A percentile compares a stretch with the other conserved stretches of the same genome.
Conservation (phyloP, 2,797 vertebrate genomes). For the Dallia pectoralis region DNA sequence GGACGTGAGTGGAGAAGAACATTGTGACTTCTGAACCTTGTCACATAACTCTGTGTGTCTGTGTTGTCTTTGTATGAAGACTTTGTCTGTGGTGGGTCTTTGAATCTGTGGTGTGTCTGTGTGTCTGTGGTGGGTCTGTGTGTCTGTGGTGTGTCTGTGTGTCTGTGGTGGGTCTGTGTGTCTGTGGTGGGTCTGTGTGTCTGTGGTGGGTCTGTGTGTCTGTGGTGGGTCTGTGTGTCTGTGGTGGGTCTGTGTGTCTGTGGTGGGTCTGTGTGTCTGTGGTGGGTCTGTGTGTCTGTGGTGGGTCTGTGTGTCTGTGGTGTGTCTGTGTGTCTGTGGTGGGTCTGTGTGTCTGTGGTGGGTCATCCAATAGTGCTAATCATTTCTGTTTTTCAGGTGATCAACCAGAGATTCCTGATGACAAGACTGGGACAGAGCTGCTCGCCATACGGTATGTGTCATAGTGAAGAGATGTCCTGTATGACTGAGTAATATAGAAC, state of each 20-base stretch:
- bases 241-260: too few relatives aligned
- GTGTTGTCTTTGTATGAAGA: background rate
- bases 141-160: background rate
- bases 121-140: background rate
- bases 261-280: too few relatives aligned
- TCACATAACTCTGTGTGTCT: background rate
- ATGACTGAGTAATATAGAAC: background rate
- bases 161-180: background rate
- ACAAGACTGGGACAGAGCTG: slow-evolving; percentile 78
- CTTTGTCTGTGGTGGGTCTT: too few relatives aligned
- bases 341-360: background rate
- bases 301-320: background rate
- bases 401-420: slow-evolving; percentile 72
- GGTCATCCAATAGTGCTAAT: background rate
- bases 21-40: background rate
- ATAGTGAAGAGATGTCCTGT: background rate
- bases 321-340: background rate
- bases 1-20: slow-evolving; percentile 71
- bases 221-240: background rate
- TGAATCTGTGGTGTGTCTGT: too few relatives aligned
- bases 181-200: background rate
- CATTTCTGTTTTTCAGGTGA: slow-evolving; percentile 74
- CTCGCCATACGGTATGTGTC: slow-evolving; percentile 81
- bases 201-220: background rate
- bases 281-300: too few relatives aligned